A percentile compares a stretch with the other conserved stretches of the same genome.
These are phyloP conservation scores for Drusus annulatus DNA, from an alignment of 1,140 invertebrate species.

Conservation along the genomic window DNA sequence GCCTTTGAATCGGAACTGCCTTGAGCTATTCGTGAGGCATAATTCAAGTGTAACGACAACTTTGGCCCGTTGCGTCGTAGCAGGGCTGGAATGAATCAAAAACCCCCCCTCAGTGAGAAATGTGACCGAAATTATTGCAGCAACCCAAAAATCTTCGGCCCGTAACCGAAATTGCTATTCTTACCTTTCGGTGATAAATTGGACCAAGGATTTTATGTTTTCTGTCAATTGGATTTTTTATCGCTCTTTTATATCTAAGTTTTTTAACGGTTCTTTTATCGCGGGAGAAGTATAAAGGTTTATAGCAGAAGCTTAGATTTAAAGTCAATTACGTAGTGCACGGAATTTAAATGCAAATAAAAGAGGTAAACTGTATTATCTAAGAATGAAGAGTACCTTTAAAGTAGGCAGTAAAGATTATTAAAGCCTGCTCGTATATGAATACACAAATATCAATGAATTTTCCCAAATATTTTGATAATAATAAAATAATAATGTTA, in stretches of 20 bases:
- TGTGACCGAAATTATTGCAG: conserved; percentile 29
- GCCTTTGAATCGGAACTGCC: conserved; percentile 27
- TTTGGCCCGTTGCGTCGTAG: conserved; percentile 1
- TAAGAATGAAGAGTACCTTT: too few relatives aligned
- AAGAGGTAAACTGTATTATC: too few relatives aligned
- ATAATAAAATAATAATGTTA: too few relatives aligned
- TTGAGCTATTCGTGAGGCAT: conserved; percentile 32
- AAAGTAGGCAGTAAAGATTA: too few relatives aligned
- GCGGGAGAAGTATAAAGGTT: too few relatives aligned
- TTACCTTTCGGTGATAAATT: conserved; percentile 25
- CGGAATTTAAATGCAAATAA: too few relatives aligned
- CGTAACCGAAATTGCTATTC: conserved; percentile 32
- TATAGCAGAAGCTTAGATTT: too few relatives aligned
- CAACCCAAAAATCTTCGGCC: conserved; percentile 19
- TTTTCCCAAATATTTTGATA: too few relatives aligned
- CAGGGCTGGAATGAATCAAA: conserved; percentile 13
- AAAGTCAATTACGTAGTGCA: too few relatives aligned
- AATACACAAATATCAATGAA: too few relatives aligned
- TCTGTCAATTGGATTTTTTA: conserved; percentile 27
- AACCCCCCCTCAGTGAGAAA: conserved; percentile 17
- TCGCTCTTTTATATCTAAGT: not conserved
- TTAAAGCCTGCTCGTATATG: too few relatives aligned
- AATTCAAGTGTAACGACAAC: conserved; percentile 37
- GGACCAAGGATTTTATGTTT: conserved; percentile 18
- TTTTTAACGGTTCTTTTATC: too few relatives aligned